Evolutionary conservation across 2,888 invertebrate species (phyloP).

Genomic region (Gibbula magus): DNA sequence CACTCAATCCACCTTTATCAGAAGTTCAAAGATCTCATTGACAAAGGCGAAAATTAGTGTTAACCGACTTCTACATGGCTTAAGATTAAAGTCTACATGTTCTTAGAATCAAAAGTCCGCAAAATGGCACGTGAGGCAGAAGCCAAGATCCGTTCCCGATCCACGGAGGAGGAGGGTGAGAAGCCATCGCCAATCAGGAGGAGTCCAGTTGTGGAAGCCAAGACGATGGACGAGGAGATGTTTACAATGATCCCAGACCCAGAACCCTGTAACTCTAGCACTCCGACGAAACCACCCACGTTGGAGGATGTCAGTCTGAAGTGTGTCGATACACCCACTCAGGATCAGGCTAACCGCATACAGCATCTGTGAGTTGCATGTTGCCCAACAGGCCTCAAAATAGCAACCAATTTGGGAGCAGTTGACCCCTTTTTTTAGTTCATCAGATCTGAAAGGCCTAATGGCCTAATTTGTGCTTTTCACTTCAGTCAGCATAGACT

Average conservation of each 20-base stretch:
- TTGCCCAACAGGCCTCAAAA: too few species aligned
- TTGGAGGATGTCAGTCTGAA: not conserved
- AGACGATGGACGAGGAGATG: constrained; percentile 43
- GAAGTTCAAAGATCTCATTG: not conserved
- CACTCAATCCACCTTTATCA: too few species aligned
- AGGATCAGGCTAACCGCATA: constrained; percentile 4
- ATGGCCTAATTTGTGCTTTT: too few species aligned
- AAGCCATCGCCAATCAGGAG: not conserved
- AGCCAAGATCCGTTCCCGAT: constrained; percentile 11
- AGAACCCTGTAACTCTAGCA: constrained; percentile 42
- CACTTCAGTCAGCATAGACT: too few species aligned
- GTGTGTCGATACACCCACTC: constrained; percentile 1
- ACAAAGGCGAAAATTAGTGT: not conserved
- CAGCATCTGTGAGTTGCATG: constrained; percentile 14
- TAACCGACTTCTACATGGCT: not conserved
- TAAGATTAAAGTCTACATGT: not conserved
- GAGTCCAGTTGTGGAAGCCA: not conserved
- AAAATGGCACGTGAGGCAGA: constrained; percentile 27
- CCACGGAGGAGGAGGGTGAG: not conserved
- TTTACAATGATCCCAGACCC: constrained; percentile 47
- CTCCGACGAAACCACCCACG: constrained; percentile 22
- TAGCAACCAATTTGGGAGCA: too few species aligned
- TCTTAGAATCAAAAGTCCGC: constrained; percentile 22
- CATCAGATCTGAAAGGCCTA: too few species aligned
- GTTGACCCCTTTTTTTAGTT: too few species aligned